A percentile compares a stretch with the other conserved stretches of the same genome.
These are phyloP conservation scores for Paragorgia papillata DNA, from an alignment of 92 coral and sea anemone genomes.

Conservation along the genomic window DNA sequence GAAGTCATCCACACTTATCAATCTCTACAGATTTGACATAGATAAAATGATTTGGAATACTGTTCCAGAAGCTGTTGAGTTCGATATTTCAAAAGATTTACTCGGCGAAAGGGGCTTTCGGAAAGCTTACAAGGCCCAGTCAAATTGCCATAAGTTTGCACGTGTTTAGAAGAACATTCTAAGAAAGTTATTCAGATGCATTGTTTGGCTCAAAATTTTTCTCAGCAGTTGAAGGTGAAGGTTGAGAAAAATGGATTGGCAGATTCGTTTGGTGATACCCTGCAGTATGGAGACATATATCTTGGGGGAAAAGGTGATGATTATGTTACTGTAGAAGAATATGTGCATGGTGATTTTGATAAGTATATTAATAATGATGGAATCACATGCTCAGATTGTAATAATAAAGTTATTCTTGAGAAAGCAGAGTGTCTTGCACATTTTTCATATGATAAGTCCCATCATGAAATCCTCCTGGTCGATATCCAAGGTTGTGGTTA, in stretches of 20 bases:
- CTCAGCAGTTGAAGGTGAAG: background rate
- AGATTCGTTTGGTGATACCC: constrained; percentile 29
- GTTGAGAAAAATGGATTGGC: background rate
- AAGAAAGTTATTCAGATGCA: constrained; percentile 63
- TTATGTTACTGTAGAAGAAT: constrained; percentile 47
- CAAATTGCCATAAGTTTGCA: background rate
- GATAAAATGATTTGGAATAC: constrained; percentile 48
- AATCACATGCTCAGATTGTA: constrained; percentile 19
- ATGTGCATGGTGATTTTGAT: constrained; percentile 35
- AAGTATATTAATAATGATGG: constrained; percentile 51
- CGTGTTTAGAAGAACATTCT: constrained; percentile 47
- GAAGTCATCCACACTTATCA: too few species aligned
- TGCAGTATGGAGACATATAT: constrained; percentile 30
- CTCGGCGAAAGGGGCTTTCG: constrained; percentile 43
- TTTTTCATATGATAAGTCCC: constrained; percentile 46
- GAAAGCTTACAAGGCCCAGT: constrained; percentile 7
- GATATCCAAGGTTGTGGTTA: constrained; percentile 55
- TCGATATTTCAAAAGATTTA: constrained; percentile 38
- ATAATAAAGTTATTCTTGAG: constrained; percentile 2
- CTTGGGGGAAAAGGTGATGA: constrained; percentile 36
- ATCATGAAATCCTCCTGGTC: constrained; percentile 48
- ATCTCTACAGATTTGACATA: too few species aligned
- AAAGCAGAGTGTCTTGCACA: constrained; percentile 62
- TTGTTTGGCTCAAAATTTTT: constrained; percentile 44
- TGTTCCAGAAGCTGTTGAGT: constrained; percentile 31